These are phyloP conservation scores for Potorous gilbertii DNA, from an alignment of 2,797 vertebrate species.

Conservation along the genomic window DNA sequence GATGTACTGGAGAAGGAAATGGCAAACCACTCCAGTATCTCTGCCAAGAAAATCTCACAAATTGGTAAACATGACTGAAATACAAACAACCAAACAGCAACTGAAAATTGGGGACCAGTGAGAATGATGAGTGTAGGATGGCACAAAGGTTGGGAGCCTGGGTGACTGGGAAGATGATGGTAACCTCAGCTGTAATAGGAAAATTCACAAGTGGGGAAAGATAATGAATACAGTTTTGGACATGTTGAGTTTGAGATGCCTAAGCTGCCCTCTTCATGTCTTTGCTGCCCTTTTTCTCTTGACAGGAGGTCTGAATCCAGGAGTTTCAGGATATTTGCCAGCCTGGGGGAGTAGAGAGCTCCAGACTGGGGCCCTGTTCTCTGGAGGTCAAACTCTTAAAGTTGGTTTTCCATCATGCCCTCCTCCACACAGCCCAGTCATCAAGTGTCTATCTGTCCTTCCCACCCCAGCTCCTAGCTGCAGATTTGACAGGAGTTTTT, in stretches of 20 bases:
- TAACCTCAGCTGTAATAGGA: background rate
- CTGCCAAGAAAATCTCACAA: no score
- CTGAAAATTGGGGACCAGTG: no score
- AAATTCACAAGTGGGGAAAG: background rate
- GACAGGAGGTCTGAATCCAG: background rate
- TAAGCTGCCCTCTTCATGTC: no score
- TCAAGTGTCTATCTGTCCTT: background rate
- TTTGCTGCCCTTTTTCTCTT: background rate
- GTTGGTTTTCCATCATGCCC: background rate
- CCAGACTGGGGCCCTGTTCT: background rate
- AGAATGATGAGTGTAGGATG: background rate
- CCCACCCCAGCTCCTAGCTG: background rate
- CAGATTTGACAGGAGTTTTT: background rate
- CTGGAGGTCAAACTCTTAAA: no score
- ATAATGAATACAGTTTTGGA: background rate
- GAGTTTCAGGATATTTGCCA: background rate
- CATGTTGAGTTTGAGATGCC: no score
- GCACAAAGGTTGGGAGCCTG: background rate
- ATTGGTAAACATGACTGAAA: no score
- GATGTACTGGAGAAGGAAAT: no score
- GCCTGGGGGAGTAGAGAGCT: background rate
- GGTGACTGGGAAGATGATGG: background rate
- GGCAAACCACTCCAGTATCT: no score
- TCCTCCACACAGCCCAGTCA: background rate
- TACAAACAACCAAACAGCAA: no score